Conservation (phyloP, 2,888 invertebrate species). For the Megamerina dolium region DNA sequence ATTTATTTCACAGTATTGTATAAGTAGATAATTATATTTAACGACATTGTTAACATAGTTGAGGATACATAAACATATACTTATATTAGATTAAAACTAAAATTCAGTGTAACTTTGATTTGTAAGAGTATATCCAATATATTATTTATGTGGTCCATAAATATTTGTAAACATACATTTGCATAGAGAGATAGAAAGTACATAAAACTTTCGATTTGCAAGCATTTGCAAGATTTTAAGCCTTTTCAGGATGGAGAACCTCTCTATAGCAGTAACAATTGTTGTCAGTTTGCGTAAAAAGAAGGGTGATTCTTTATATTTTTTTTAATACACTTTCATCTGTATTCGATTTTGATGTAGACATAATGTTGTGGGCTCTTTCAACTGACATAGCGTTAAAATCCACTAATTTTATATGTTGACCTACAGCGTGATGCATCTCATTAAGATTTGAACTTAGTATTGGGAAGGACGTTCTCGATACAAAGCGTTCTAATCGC, state of each 20-base stretch:
- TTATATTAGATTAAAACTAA: too few species aligned
- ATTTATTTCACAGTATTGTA: too few species aligned
- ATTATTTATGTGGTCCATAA: conserved; percentile 35
- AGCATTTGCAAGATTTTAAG: conserved; percentile 32
- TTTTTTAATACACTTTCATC: conserved; percentile 36
- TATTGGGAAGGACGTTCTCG: conserved; percentile 32
- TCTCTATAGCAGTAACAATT: conserved; percentile 31
- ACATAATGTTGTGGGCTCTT: conserved; percentile 25
- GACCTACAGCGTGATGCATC: too few species aligned
- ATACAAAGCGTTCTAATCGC: conserved; percentile 29
- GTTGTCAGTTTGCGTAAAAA: conserved; percentile 29
- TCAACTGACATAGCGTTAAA: too few species aligned
- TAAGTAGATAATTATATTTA: too few species aligned
- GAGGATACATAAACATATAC: too few species aligned
- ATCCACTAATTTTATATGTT: too few species aligned
- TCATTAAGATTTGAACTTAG: too few species aligned
- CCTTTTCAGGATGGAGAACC: conserved; percentile 30
- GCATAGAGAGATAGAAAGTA: conserved; percentile 38
- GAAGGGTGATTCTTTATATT: conserved; percentile 29
- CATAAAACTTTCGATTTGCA: conserved; percentile 39
- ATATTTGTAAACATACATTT: conserved; percentile 35
- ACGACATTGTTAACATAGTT: too few species aligned
- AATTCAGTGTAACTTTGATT: too few species aligned
- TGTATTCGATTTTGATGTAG: conserved; percentile 30
- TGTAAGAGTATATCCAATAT: conserved; percentile 35